phyloP scores from a whole-genome alignment of 2,797 vertebrate species.

The Phyllotis vaccarum region DNA sequence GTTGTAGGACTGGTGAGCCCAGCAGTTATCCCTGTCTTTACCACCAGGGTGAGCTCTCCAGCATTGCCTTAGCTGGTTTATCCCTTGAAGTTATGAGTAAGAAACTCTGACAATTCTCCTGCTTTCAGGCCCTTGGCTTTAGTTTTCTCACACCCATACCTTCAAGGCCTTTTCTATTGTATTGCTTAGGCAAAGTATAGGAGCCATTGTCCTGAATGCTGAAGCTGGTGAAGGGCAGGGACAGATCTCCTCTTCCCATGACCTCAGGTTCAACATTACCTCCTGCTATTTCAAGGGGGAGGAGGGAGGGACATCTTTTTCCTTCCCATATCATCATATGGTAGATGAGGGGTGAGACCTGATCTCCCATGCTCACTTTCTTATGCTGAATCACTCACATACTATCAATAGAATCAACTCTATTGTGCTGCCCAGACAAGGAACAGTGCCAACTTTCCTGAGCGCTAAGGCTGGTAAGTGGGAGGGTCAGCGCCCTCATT shows the following conservation, averaged over 20 bases:
- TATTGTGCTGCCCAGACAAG: neutral
- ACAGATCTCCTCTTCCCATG: no score
- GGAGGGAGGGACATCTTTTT: no score
- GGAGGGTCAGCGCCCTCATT: neutral
- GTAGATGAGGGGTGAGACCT: no score
- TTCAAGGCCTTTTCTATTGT: neutral
- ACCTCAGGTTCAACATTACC: no score
- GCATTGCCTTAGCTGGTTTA: neutral
- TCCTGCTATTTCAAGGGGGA: no score
- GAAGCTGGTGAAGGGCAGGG: no score
- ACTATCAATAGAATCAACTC: neutral
- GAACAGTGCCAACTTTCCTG: neutral
- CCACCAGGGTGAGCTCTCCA: neutral
- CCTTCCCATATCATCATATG: no score
- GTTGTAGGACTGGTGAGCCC: neutral
- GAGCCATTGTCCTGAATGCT: no score
- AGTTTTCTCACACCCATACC: neutral
- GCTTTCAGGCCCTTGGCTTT: neutral
- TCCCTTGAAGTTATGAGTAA: neutral
- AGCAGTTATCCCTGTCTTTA: neutral
- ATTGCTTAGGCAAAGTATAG: no score
- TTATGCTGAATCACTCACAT: no score
- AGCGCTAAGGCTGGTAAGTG: neutral
- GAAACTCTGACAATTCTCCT: neutral
- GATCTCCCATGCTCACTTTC: no score